These are phyloP conservation scores for Chroicocephalus ridibundus DNA, from an alignment of 2,113 vertebrate species.

Conservation along the genomic window DNA sequence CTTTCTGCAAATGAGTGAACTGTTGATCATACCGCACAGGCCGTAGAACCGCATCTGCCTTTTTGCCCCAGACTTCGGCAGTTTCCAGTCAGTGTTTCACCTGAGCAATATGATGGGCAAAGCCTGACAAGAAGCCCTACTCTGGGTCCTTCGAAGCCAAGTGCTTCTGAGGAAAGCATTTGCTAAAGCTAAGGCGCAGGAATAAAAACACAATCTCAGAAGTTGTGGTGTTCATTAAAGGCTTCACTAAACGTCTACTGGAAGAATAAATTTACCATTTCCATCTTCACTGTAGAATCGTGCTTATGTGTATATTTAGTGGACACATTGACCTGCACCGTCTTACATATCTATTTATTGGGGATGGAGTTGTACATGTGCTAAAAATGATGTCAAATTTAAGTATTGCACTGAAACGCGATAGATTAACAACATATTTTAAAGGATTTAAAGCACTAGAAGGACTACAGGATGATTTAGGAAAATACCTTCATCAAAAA, in stretches of 20 bases:
- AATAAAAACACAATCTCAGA: background rate
- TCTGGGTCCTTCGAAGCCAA: background rate
- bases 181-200: background rate
- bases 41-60: background rate
- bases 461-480: background rate
- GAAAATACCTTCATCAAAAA: background rate
- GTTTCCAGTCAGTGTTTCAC: background rate
- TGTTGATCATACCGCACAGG: accelerated
- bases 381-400: background rate
- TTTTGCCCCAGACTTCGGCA: background rate
- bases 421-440: background rate
- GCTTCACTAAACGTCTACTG: background rate
- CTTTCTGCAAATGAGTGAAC: background rate
- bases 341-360: background rate
- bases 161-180: background rate
- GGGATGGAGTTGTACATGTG: background rate
- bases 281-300: background rate
- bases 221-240: background rate
- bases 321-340: background rate
- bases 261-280: background rate
- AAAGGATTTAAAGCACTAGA: background rate
- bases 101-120: background rate
- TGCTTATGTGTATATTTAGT: background rate
- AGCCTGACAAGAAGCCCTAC: background rate
- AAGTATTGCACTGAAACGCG: background rate